Evolutionary conservation across 2,113 vertebrate genomes (phyloP), one percentile per base, ranked within the genome.

Genomic region (Corydoras sp.): DNA sequence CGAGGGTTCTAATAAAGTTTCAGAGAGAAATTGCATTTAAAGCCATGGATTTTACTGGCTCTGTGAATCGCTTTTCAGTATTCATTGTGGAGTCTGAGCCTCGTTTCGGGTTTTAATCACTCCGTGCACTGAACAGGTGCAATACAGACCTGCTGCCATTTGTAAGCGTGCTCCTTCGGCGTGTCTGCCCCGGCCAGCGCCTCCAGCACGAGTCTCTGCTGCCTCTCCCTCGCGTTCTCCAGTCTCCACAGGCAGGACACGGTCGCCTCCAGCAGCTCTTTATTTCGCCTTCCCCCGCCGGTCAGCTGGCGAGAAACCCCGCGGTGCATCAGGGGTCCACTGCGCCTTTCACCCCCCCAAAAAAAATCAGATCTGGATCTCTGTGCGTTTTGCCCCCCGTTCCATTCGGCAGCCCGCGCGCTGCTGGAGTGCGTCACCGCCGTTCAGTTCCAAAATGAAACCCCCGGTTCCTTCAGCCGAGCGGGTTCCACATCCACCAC

Each of bases 121-220:
- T 43, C 4, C 7, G 35, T 5, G 35, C 4, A 43, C 35, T 5
- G 7, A 8, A 43, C 35, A 43, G 35, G 51, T 53, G 51, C 5
- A 3, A 14, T 56, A n/a, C 54, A n/a, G 12, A 56, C 54, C 54
- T 56, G 54, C 54, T n/a, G 54, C 54, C 54, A 56, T 56, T 7
- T 56, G 12, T 3, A 83, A 72, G 87, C 73, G 81, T 88, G 87
- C 62, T 89, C 88, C 71, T 88, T 84, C 0, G 82, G 66, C 0
- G 55, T 10, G 54, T 56, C 13, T n/a, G 13, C 4, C 6, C 2
- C 13, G 6, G 12, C 54, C 54, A 56, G 14, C 12, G 54, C 54
- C 5, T 56, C 54, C 12, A 56, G 54, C 13, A 56, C 54, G 13
- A 56, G 54, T 7, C 54, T 56, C 54, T 56, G 12, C 14, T 56